phyloP scores from a whole-genome alignment of 1,140 invertebrate genomes.

The Pseudomyrmex pallidus region DNA sequence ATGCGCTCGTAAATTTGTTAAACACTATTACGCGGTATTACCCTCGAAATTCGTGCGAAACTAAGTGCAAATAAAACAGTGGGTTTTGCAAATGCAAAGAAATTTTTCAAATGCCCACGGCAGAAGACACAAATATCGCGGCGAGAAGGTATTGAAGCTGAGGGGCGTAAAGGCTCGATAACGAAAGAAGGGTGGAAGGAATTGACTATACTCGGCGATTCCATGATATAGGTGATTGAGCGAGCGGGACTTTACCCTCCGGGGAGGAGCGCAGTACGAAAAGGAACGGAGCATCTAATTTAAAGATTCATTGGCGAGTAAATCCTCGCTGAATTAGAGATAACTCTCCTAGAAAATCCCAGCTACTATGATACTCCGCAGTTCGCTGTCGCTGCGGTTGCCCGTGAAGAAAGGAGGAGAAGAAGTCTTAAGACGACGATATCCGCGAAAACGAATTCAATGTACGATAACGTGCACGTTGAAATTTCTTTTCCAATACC shows the following conservation, averaged over 20 bases:
- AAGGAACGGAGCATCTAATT: constrained; percentile 83
- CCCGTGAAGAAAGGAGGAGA: constrained; percentile 32
- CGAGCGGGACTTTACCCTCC: constrained; percentile 60
- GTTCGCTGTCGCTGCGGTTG: constrained; percentile 54
- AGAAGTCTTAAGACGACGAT: constrained; percentile 73
- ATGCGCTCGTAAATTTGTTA: neutral
- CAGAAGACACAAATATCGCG: constrained; percentile 51
- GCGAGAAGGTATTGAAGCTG: neutral
- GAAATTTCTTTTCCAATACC: constrained; percentile 14
- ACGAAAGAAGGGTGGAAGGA: constrained; percentile 50
- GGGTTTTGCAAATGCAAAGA: neutral
- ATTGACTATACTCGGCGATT: constrained; percentile 64
- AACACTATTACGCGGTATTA: neutral
- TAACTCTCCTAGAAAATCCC: constrained; percentile 85
- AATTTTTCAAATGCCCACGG: constrained; percentile 41
- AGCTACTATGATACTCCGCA: constrained; percentile 75
- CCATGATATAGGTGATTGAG: constrained; percentile 76
- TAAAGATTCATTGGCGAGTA: constrained; percentile 86
- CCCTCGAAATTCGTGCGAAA: neutral
- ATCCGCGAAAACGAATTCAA: constrained; percentile 68
- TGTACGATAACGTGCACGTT: constrained; percentile 38
- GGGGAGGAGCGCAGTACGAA: constrained; percentile 56
- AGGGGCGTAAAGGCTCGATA: constrained; percentile 51
- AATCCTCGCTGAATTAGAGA: constrained; percentile 86
- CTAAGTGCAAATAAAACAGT: constrained; percentile 12